Percentiles rank a stretch among this genome's conserved stretches.
Conservation (phyloP, 2,888 invertebrate genomes). For the Frankliniella intonsa region DNA sequence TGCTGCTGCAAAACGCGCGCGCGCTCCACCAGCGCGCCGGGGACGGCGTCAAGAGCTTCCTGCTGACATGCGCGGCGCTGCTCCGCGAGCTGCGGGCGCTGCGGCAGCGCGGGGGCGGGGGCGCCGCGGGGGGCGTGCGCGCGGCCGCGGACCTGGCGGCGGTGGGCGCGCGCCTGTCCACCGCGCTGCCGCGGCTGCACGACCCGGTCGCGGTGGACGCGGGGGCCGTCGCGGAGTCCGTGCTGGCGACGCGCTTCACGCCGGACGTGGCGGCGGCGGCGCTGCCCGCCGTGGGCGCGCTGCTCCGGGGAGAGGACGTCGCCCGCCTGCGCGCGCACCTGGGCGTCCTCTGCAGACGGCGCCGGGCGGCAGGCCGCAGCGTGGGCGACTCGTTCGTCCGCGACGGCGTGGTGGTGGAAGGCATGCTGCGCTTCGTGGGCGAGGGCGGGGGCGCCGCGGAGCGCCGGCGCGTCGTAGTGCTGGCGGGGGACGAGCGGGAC, state of each 20-base stretch:
- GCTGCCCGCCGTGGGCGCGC: background rate
- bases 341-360: background rate
- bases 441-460: background rate
- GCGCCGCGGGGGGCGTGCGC: background rate
- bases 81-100: background rate
- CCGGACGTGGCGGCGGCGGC: conserved; percentile 1
- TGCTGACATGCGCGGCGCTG: conserved; percentile 1
- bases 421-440: background rate
- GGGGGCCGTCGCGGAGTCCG: background rate
- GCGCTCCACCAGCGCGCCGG: conserved; percentile 32
- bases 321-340: background rate
- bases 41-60: conserved; percentile 35
- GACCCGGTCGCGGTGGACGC: background rate
- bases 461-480: background rate
- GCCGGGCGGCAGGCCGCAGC: background rate
- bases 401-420: background rate
- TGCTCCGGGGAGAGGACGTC: background rate
- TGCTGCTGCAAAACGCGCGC: conserved; percentile 31
- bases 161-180: background rate
- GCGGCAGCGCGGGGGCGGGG: background rate
- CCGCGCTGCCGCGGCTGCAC: background rate
- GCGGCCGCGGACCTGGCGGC: background rate
- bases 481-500: background rate
- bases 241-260: conserved; percentile 22
- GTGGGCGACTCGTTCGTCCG: background rate